phyloP scores from a whole-genome alignment of 2,797 vertebrate species.

The Champsocephalus esox region DNA sequence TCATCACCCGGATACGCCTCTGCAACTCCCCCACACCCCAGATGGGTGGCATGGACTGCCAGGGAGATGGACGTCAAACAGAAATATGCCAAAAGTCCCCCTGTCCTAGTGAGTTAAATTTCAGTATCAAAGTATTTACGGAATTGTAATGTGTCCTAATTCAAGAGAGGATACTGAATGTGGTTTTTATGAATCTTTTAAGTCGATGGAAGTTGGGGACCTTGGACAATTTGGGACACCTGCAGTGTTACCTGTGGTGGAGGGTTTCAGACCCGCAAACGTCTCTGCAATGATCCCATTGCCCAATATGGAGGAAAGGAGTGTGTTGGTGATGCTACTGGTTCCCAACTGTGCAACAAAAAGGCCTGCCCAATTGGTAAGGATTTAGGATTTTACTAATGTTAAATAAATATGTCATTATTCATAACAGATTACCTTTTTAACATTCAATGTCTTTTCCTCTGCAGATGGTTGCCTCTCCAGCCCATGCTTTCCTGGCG shows the following conservation, averaged over 20 bases:
- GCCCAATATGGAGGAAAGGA: conserved; percentile 94
- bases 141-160: background rate
- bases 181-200: conserved; percentile 27
- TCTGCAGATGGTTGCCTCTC: conserved; percentile 95
- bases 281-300: conserved; percentile 92
- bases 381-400: conserved; percentile 23
- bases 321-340: conserved; percentile 88
- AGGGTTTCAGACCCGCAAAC: conserved; percentile 91
- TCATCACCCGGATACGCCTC: conserved; percentile 96
- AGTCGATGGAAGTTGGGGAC: conserved; percentile 98
- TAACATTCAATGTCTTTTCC: background rate
- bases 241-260: conserved; percentile 95
- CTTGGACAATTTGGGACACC: conserved; percentile 96
- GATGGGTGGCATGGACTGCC: conserved; percentile 93
- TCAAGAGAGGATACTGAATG: conserved; percentile 5
- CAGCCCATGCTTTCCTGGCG: conserved; percentile 93
- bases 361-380: conserved; percentile 95
- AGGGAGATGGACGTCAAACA: conserved; percentile 93
- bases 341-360: conserved; percentile 92
- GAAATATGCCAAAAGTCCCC: conserved; percentile 89
- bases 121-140: background rate
- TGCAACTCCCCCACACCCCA: conserved; percentile 99
- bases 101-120: conserved; percentile 91
- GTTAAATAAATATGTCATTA: background rate
- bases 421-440: conserved; percentile 1